A percentile compares a stretch with the other conserved stretches of the same genome.
phyloP scores from a whole-genome alignment of 2,797 vertebrate genomes.

The Selene dorsalis region DNA sequence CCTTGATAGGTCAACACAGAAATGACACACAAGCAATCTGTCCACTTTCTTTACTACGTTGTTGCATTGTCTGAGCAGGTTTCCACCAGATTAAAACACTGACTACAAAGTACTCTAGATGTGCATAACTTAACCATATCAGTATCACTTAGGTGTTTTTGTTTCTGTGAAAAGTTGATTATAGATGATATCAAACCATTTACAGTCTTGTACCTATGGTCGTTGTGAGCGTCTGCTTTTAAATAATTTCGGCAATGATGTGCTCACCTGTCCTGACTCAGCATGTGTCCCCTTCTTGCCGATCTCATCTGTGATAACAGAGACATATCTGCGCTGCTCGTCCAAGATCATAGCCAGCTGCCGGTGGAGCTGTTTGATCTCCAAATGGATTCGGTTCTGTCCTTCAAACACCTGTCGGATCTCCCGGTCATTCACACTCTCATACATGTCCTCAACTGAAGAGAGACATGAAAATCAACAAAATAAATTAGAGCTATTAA shows the following conservation, averaged over 20 bases:
- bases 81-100: background rate
- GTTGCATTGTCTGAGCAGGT: background rate
- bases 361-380: conserved; percentile 96
- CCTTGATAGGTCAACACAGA: background rate
- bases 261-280: conserved; percentile 87
- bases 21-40: background rate
- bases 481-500: background rate
- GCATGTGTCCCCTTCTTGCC: conserved; percentile 82
- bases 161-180: background rate
- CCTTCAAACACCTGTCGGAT: conserved; percentile 98
- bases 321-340: conserved; percentile 94
- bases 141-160: background rate
- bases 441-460: conserved; percentile 92
- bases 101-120: background rate
- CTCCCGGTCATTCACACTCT: conserved; percentile 92
- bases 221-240: no score
- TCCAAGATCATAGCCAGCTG: conserved; percentile 97
- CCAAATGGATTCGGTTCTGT: conserved; percentile 96
- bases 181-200: background rate
- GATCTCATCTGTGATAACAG: conserved; percentile 90
- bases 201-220: background rate
- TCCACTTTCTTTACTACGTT: background rate
- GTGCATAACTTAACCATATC: background rate
- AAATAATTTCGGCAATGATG: background rate
- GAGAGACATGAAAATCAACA: background rate